A percentile compares a stretch with the other conserved stretches of the same genome.
phyloP scores from a whole-genome alignment of 2,888 invertebrate species.

The Idaea biselata region DNA sequence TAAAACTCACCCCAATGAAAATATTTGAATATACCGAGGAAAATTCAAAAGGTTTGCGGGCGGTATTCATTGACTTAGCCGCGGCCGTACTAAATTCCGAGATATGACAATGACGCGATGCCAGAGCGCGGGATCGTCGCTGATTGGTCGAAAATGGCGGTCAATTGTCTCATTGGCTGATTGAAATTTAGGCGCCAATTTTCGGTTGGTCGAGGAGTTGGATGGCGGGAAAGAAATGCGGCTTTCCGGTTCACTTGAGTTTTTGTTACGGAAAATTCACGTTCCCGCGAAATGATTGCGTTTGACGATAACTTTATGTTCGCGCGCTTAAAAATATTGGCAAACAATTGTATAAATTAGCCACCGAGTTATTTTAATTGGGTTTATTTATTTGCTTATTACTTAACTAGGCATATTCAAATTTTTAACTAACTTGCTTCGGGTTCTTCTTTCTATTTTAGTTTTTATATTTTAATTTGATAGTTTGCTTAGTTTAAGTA shows the following conservation, averaged over 20 bases:
- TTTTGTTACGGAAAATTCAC: conserved; percentile 69
- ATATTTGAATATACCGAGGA: conserved; percentile 62
- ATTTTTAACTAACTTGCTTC: too few species aligned
- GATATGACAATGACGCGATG: conserved; percentile 78
- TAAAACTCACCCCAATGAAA: conserved; percentile 55
- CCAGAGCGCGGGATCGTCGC: conserved; percentile 74
- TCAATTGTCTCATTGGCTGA: conserved; percentile 63
- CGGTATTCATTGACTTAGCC: conserved; percentile 79
- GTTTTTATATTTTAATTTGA: too few species aligned
- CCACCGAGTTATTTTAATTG: neutral
- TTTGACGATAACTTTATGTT: conserved; percentile 35
- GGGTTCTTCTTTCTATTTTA: too few species aligned
- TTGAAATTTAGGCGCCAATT: conserved; percentile 73
- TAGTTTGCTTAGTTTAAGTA: too few species aligned
- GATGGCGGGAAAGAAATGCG: conserved; percentile 75
- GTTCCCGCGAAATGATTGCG: conserved; percentile 63
- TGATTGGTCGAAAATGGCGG: conserved; percentile 77
- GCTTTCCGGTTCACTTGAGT: conserved; percentile 71
- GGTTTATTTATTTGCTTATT: neutral
- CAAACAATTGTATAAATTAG: conserved; percentile 6
- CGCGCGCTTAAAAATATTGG: conserved; percentile 14
- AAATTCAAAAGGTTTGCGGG: conserved; percentile 73
- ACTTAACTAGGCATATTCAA: too few species aligned
- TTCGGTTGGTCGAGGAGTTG: conserved; percentile 76
- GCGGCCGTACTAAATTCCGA: conserved; percentile 77